Evolutionary conservation across 2,797 vertebrate genomes (phyloP).

Genomic region (Lagorchestes hirsutus): DNA sequence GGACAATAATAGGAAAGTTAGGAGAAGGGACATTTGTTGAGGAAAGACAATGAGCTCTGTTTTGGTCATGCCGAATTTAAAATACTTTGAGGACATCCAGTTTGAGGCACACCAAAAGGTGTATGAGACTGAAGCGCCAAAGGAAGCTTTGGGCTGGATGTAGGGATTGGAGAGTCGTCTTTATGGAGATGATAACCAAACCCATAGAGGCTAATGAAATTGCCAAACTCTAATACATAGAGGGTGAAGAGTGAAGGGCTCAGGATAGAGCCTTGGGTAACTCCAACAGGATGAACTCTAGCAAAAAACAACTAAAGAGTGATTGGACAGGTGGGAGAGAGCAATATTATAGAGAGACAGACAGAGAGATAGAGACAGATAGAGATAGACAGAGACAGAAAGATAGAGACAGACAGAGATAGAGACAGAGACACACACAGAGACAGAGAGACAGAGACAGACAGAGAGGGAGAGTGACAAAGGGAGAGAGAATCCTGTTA

Average conservation of each 20-base stretch:
- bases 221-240: not conserved
- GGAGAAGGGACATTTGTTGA: not conserved
- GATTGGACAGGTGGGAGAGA: not conserved
- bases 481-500: not conserved
- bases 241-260: not conserved
- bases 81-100: not conserved
- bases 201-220: not conserved
- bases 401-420: not conserved
- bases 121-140: not conserved
- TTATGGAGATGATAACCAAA: no score
- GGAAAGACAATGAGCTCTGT: not conserved
- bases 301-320: not conserved
- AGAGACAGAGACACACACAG: not conserved
- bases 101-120: not conserved
- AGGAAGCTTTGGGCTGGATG: not conserved
- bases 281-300: not conserved
- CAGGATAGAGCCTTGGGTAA: not conserved
- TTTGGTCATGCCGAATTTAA: not conserved
- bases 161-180: not conserved
- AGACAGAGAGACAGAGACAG: no score
- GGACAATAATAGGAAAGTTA: not conserved
- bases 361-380: not conserved
- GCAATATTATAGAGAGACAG: not conserved
- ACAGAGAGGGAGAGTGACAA: no score
- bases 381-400: no score